Percentiles rank a stretch among this genome's conserved stretches.
These are phyloP conservation scores for Notoglanidium macrostoma DNA, from an alignment of 2,797 vertebrate species.

Conservation along the genomic window DNA sequence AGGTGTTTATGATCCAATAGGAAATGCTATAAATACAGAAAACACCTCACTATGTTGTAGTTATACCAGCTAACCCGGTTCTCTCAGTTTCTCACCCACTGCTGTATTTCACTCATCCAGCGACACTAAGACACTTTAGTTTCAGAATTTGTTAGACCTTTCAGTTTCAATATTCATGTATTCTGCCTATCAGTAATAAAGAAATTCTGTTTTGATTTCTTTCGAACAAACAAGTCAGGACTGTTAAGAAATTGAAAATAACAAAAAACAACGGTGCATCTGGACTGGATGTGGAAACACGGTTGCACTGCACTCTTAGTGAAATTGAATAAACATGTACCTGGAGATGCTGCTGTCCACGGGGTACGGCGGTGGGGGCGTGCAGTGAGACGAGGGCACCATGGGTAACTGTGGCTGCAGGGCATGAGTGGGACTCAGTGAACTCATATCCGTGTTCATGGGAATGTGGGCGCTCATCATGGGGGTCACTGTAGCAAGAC, in stretches of 20 bases:
- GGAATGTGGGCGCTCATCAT: conserved; percentile 97
- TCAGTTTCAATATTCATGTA: not conserved
- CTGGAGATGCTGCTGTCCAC: conserved; percentile 99
- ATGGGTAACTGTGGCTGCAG: conserved; percentile 93
- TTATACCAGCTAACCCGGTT: not conserved
- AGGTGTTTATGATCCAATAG: not conserved
- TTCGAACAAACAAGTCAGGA: conserved; percentile 3
- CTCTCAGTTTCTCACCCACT: not conserved
- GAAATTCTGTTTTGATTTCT: not conserved
- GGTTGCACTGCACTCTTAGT: conserved; percentile 23
- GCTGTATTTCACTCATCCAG: not conserved
- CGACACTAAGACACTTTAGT: not conserved
- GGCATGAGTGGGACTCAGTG: conserved; percentile 92
- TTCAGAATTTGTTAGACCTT: not conserved
- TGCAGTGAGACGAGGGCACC: conserved; percentile 97
- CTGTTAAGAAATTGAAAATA: not conserved
- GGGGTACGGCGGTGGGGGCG: conserved; percentile 97
- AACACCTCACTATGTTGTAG: not conserved
- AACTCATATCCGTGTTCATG: conserved; percentile 95
- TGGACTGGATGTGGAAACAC: conserved; percentile 50
- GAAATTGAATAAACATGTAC: conserved; percentile 74
- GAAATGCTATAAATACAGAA: not conserved
- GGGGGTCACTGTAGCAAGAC: conserved; percentile 84
- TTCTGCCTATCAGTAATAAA: not conserved
- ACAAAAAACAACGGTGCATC: conserved; percentile 27